Evolutionary conservation across 2,888 invertebrate species (phyloP).

Genomic region (Metallyticus violacea): DNA sequence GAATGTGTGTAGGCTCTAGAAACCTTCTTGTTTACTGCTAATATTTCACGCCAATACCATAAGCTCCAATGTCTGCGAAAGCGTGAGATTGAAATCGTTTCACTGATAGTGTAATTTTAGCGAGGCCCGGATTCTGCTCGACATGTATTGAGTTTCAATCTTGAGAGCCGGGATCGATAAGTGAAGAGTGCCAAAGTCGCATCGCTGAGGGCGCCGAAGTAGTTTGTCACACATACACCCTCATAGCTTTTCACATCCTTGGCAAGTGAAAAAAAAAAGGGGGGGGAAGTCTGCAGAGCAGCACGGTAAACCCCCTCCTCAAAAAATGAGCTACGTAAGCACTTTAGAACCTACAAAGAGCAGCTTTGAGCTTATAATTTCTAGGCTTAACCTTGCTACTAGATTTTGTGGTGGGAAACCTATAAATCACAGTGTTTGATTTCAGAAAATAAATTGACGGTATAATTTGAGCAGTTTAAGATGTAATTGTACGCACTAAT

Average conservation of each 20-base stretch:
- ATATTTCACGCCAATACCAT: neutral
- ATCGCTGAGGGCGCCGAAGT: neutral
- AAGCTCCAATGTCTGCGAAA: too few relatives aligned
- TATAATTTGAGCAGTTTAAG: too few relatives aligned
- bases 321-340: neutral
- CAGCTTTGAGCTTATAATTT: neutral
- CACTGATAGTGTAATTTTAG: neutral
- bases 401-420: neutral
- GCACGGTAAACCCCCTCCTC: neutral
- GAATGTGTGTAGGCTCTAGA: neutral
- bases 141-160: neutral
- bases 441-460: too few relatives aligned
- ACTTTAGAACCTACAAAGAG: neutral
- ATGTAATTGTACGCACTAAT: too few relatives aligned
- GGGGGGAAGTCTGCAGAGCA: neutral
- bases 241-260: neutral
- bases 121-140: too few relatives aligned
- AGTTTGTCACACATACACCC: neutral
- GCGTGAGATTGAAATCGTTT: neutral
- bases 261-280: neutral
- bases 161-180: neutral
- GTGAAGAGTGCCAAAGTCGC: neutral
- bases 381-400: neutral
- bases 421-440: too few relatives aligned
- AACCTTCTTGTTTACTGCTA: neutral